A percentile compares a stretch with the other conserved stretches of the same genome.
Conservation (phyloP, 2,797 vertebrate genomes). For the Enteromius viviparus region DNA sequence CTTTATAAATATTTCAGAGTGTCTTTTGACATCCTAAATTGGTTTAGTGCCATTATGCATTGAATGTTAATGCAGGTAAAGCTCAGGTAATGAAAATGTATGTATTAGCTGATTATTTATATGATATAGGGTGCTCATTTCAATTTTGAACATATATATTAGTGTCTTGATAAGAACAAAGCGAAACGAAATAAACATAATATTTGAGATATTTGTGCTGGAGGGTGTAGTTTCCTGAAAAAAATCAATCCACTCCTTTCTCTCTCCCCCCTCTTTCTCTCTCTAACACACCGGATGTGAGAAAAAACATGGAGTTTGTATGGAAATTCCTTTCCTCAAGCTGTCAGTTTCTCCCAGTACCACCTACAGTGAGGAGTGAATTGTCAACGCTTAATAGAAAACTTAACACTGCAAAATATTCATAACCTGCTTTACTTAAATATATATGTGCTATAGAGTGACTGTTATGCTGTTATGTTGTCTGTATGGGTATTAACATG, state of each 20-base stretch:
- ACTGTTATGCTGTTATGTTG: constrained; percentile 1
- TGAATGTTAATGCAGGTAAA: constrained; percentile 56
- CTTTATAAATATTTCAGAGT: neutral
- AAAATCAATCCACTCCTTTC: neutral
- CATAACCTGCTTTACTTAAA: constrained; percentile 35
- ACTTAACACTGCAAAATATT: constrained; percentile 31
- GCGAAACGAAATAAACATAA: neutral
- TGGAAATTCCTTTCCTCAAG: constrained; percentile 31
- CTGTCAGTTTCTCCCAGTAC: constrained; percentile 34
- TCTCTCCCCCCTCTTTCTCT: neutral
- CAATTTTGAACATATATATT: neutral
- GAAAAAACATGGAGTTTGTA: constrained; percentile 18
- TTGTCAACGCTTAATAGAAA: constrained; percentile 41
- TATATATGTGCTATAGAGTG: constrained; percentile 7
- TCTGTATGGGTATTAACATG: constrained; percentile 10
- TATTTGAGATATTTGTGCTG: neutral
- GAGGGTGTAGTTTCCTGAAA: neutral
- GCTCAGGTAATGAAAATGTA: constrained; percentile 26
- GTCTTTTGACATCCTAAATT: constrained; percentile 49
- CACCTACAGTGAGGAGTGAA: constrained; percentile 31
- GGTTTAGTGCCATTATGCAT: constrained; percentile 63
- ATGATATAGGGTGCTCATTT: neutral
- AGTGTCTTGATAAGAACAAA: neutral
- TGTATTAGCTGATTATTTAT: constrained; percentile 34
- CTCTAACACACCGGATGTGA: constrained; percentile 15